Percentiles rank a stretch among this genome's conserved stretches.
These are phyloP conservation scores for Harpalus rubripes DNA, from an alignment of 2,888 invertebrate species.

Conservation along the genomic window DNA sequence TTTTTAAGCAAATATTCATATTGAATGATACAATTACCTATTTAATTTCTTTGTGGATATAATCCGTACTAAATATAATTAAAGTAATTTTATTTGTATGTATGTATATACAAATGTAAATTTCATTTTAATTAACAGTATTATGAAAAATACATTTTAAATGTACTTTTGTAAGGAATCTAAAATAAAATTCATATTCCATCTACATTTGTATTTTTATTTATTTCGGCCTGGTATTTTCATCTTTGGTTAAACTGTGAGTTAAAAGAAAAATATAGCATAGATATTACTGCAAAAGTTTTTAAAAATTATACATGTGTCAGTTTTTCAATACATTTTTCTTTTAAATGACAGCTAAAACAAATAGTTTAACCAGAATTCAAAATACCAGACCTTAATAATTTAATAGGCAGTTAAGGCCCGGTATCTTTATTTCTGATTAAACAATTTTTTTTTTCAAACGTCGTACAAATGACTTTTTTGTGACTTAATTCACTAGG, in stretches of 20 bases:
- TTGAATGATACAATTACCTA: slow-evolving; percentile 15
- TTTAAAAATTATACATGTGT: no score
- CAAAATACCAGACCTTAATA: no score
- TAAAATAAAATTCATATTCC: neutral
- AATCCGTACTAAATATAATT: neutral
- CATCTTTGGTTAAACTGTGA: no score
- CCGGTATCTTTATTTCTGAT: no score
- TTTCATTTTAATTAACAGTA: neutral
- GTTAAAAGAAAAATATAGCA: neutral
- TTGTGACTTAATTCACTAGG: no score
- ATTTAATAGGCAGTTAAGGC: no score
- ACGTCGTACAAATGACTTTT: no score
- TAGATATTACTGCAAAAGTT: neutral
- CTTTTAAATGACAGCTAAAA: no score
- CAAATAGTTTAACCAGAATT: no score
- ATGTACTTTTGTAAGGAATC: neutral
- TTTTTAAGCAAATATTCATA: slow-evolving; percentile 23
- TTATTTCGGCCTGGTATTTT: neutral
- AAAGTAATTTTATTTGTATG: neutral
- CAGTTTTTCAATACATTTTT: no score
- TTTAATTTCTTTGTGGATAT: neutral
- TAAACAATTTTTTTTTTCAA: no score
- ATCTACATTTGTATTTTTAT: neutral
- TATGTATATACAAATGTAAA: neutral
- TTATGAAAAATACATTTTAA: neutral